Conservation (phyloP, 2,888 invertebrate species). For the Nysson spinosus region DNA sequence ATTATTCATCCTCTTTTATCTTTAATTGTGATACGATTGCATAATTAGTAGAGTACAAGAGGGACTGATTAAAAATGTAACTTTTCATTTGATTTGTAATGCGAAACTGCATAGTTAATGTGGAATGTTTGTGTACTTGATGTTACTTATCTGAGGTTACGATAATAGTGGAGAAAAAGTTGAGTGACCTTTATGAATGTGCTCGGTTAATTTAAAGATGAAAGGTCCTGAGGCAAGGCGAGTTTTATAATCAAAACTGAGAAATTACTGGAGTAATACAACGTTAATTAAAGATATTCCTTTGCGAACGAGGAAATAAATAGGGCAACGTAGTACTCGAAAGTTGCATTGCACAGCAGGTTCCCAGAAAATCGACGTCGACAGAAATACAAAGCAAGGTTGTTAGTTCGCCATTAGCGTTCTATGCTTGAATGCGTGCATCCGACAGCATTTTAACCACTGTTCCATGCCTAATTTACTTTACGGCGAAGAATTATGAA, state of each 20-base stretch:
- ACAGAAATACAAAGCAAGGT: constrained; percentile 11
- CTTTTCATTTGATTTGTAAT: too few species aligned
- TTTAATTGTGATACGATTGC: too few species aligned
- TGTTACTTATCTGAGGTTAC: neutral
- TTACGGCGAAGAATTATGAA: too few species aligned
- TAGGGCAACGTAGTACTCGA: constrained; percentile 8
- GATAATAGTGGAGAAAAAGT: neutral
- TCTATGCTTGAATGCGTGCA: neutral
- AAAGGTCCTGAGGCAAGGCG: neutral
- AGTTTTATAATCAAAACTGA: constrained; percentile 15
- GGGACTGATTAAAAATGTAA: too few species aligned
- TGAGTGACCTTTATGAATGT: neutral
- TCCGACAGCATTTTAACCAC: too few species aligned
- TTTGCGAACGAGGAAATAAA: neutral
- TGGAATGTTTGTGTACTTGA: neutral
- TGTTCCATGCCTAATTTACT: too few species aligned
- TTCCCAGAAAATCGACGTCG: neutral
- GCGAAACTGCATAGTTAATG: neutral
- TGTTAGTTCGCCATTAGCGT: constrained; percentile 21
- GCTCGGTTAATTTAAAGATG: neutral
- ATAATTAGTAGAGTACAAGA: too few species aligned
- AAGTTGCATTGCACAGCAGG: neutral
- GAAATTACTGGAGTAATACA: neutral
- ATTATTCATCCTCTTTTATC: too few species aligned
- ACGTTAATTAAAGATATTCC: neutral